Conservation (phyloP, 92 coral and sea anemone species). For the Porites evermanni region DNA sequence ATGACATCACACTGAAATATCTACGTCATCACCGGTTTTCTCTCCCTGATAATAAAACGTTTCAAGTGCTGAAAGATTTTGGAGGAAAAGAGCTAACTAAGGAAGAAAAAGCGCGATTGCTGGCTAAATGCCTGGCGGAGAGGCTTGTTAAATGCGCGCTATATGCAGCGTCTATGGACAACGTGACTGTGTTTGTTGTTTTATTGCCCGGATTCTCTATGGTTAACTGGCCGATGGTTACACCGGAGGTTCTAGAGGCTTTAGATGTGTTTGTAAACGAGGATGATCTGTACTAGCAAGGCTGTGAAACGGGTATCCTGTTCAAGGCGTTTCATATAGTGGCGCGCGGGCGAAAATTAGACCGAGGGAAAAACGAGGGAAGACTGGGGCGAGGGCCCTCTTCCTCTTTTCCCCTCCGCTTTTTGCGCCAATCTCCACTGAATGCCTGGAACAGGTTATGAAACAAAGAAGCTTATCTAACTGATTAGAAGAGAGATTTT, state of each 20-base stretch:
- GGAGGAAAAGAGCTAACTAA: conserved; percentile 38
- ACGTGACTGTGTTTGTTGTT: conserved; percentile 78
- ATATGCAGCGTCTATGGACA: conserved; percentile 87
- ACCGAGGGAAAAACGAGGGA: too few relatives aligned
- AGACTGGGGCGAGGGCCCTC: too few relatives aligned
- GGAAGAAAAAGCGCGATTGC: conserved; percentile 77
- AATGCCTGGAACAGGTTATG: too few relatives aligned
- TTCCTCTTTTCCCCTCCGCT: too few relatives aligned
- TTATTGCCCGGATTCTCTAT: conserved; percentile 91
- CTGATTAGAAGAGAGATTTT: too few relatives aligned
- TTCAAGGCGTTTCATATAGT: background rate
- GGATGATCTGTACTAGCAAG: background rate
- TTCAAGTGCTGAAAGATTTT: conserved; percentile 36
- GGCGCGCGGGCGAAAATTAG: background rate
- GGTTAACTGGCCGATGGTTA: conserved; percentile 64
- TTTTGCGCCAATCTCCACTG: too few relatives aligned
- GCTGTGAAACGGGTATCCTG: background rate
- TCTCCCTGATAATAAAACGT: conserved; percentile 62
- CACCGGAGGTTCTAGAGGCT: conserved; percentile 47
- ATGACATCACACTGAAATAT: conserved; percentile 19
- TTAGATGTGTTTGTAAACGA: conserved; percentile 41
- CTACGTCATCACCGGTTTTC: conserved; percentile 67
- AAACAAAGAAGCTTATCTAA: too few relatives aligned
- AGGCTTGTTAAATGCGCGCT: conserved; percentile 92
- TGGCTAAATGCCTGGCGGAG: conserved; percentile 82